Percentiles rank a stretch among this genome's conserved stretches.
phyloP scores from a whole-genome alignment of 2,797 vertebrate species.

The Chelonia mydas region DNA sequence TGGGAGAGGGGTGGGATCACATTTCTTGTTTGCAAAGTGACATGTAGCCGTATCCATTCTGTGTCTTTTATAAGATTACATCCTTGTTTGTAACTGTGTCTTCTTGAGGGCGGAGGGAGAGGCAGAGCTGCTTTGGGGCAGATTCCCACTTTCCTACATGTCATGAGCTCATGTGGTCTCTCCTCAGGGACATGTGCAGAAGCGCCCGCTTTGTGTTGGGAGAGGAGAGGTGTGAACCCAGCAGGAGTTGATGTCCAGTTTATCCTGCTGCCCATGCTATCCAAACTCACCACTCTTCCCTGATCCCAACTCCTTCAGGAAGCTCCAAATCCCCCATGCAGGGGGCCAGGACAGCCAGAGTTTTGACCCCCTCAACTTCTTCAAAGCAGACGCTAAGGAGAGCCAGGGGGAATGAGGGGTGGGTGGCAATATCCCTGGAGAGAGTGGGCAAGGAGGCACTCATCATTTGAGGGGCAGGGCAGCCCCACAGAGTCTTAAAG shows the following conservation, averaged over 20 bases:
- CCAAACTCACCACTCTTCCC: neutral
- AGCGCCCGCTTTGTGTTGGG: neutral
- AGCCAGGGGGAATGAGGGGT: neutral
- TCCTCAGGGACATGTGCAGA: neutral
- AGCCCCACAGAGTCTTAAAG: neutral
- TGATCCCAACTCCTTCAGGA: neutral
- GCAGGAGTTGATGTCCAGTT: neutral
- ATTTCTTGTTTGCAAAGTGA: slow-evolving; percentile 34
- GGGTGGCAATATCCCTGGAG: neutral
- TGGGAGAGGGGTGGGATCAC: neutral
- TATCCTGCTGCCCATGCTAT: neutral
- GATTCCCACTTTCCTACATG: neutral
- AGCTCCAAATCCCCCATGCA: neutral
- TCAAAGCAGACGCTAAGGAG: neutral
- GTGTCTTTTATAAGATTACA: slow-evolving; percentile 74
- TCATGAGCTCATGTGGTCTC: neutral
- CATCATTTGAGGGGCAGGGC: neutral
- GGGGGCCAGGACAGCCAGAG: rapidly evolving
- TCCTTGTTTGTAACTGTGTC: slow-evolving; percentile 71
- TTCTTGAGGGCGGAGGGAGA: slow-evolving; percentile 11
- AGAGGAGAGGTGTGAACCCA: neutral
- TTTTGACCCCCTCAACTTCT: neutral
- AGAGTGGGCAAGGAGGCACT: neutral
- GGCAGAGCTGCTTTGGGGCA: neutral
- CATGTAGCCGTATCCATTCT: slow-evolving; percentile 49